phyloP scores from a whole-genome alignment of 2,888 invertebrate genomes.

The Calliopum simillimum region DNA sequence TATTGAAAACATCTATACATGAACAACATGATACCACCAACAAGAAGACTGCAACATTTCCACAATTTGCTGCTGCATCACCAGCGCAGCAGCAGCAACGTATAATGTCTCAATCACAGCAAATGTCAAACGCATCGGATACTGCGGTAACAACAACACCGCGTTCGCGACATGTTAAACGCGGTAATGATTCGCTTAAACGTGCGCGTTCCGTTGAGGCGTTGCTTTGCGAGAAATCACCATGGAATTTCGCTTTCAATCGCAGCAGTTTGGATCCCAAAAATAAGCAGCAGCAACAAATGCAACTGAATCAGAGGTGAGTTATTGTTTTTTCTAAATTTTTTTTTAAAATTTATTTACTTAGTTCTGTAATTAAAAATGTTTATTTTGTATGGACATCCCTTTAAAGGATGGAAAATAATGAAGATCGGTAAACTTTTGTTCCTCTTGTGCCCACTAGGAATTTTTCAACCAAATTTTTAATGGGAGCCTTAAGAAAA shows the following conservation, averaged over 20 bases:
- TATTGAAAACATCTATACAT: constrained; percentile 41
- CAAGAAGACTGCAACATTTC: constrained; percentile 42
- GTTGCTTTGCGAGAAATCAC: constrained; percentile 75
- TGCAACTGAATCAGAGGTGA: too few species aligned
- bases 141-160: constrained; percentile 1
- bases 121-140: neutral
- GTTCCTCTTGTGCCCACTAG: too few species aligned
- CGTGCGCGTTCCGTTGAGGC: constrained; percentile 89
- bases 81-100: neutral
- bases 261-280: constrained; percentile 38
- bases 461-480: too few species aligned
- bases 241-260: constrained; percentile 57
- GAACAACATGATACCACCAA: constrained; percentile 1
- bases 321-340: too few species aligned
- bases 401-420: too few species aligned
- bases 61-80: constrained; percentile 32
- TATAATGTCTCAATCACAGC: constrained; percentile 26
- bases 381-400: too few species aligned
- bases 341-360: too few species aligned
- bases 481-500: too few species aligned
- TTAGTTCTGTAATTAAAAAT: too few species aligned
- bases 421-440: too few species aligned
- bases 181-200: constrained; percentile 77
- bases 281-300: neutral
- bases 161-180: constrained; percentile 67